These are phyloP conservation scores for Falco naumanni DNA, from an alignment of 2,797 vertebrate species.

Conservation along the genomic window DNA sequence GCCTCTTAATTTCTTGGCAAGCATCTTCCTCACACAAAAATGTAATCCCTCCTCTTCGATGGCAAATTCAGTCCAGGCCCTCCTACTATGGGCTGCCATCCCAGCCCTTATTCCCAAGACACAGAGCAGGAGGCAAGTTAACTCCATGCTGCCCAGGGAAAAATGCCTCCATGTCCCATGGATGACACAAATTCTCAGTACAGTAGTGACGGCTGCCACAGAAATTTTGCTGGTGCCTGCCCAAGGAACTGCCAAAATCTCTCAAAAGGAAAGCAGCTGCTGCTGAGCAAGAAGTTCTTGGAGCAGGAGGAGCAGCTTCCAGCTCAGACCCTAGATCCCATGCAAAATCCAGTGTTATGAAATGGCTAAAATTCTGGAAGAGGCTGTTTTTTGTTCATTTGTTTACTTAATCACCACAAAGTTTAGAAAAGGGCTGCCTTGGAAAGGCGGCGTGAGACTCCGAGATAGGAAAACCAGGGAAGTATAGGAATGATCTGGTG, in stretches of 20 bases:
- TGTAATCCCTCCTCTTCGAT: conserved; percentile 7
- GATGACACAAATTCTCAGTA: not conserved
- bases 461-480: not conserved
- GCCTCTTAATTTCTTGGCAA: not conserved
- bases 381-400: not conserved
- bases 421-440: not conserved
- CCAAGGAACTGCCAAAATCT: conserved; percentile 12
- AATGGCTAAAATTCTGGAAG: not conserved
- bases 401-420: not conserved
- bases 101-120: conserved; percentile 34
- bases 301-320: not conserved
- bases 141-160: not conserved
- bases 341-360: not conserved
- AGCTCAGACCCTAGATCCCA: not conserved
- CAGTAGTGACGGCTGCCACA: not conserved
- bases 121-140: conserved; percentile 16
- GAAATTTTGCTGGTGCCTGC: not conserved
- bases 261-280: conserved; percentile 27
- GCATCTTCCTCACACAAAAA: conserved; percentile 32
- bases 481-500: not conserved
- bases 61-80: not conserved
- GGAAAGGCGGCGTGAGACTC: not conserved
- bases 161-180: not conserved
- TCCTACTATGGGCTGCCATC: conserved; percentile 42
- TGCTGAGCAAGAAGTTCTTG: conserved; percentile 2